Conservation (phyloP, 2,113 vertebrate genomes). For the Dicentrarchus labrax region DNA sequence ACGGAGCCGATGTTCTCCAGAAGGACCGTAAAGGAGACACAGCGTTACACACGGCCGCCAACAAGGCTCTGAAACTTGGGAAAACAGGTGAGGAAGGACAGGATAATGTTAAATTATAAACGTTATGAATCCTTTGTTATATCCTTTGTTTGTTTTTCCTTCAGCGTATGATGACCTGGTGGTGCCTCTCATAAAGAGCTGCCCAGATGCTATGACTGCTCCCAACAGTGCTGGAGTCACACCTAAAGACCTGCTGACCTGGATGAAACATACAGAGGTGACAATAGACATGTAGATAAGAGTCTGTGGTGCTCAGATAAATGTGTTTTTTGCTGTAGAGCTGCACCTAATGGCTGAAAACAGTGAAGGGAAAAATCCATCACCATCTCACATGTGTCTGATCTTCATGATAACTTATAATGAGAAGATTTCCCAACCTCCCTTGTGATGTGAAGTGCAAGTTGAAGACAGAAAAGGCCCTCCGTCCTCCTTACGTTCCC, state of each 20-base stretch:
- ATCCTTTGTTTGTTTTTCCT: neutral
- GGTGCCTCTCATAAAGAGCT: constrained; percentile 82
- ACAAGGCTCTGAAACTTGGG: constrained; percentile 79
- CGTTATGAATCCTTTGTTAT: neutral
- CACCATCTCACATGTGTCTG: too few species aligned
- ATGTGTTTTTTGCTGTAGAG: neutral
- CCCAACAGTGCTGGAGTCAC: constrained; percentile 87
- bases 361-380: too few species aligned
- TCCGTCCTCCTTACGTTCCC: too few species aligned
- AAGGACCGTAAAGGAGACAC: constrained; percentile 86
- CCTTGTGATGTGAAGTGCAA: too few species aligned
- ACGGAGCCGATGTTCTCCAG: constrained; percentile 85
- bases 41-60: constrained; percentile 85
- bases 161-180: constrained; percentile 88
- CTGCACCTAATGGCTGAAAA: neutral
- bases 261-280: constrained; percentile 75
- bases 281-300: neutral
- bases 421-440: too few species aligned
- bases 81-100: constrained; percentile 63
- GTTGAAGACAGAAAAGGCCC: too few species aligned
- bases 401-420: too few species aligned
- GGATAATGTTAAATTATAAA: neutral
- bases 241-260: constrained; percentile 85
- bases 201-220: constrained; percentile 84
- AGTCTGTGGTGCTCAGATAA: neutral